Evolutionary conservation across 2,888 invertebrate species (phyloP), one percentile per base, ranked within the genome.

Genomic region (Eurois occulta): DNA sequence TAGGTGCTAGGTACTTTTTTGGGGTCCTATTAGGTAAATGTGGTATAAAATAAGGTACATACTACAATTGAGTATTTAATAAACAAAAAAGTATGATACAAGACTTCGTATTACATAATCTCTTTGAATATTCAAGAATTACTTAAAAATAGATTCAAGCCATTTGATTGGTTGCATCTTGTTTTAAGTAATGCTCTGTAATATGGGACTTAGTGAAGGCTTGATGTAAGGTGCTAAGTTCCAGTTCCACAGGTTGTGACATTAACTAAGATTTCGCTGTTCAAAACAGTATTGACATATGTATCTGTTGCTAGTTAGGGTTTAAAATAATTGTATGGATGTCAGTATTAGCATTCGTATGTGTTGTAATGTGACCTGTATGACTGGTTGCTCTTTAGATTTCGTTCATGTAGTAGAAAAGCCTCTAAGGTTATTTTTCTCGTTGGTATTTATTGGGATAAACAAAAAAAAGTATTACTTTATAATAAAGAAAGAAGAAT

Each of bases 231-330:
- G 24, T 52, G 24, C 24, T 32, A 18, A 60, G 32, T 32, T 35
- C 10, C 32, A 60, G 32, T 32, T 35, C 10, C 32, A 10, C n/a
- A n/a, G n/a, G 35, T 18, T 21, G n/a, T 28, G 28, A 67, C 21
- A 28, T 28, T 18, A 66, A 43, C 8, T 28, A n/a, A 72, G 24
- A 75, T 62, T 75, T 41, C 60, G 28, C 48, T 18, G 24, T 72
- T 72, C 35, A 38, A 78, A 67, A 77, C 78, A 52, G n/a, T n/a
- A 46, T 74, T 74, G 65, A 55, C 35, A 38, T 65, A 74, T 72
- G 52, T 46, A 65, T 60, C 24, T 72, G 66, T 64, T 55, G 72
- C 38, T 52, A 60, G 32, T n/a, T 18, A 58, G 58, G 32, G 77
- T 60, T 76, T 70, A 41, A 65, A 18, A 76, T 60, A 68, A 68